Evolutionary conservation across 2,888 invertebrate species (phyloP), one percentile per base, ranked within the genome.

Genomic region (Erannis defoliaria): DNA sequence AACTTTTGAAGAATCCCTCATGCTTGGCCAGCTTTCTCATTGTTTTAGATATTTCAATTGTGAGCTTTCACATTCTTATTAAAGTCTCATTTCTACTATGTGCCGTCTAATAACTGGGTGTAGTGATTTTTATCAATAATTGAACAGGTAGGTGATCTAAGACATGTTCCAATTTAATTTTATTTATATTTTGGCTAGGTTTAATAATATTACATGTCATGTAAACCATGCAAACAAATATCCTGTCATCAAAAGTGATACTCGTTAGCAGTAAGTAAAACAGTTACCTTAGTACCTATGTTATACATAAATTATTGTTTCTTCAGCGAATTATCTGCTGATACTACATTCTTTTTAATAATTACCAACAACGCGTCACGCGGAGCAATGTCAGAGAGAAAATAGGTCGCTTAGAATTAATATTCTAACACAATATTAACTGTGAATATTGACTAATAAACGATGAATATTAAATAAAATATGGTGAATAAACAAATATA

Each of bases 331-430:
- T 63, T 60, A 68, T 61, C 50, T 71, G 71, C 68, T 67, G 71
- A 71, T 63, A 61, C 49, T 51, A 73, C 65, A 68, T 64, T 72
- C 66, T 62, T 70, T 61, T 58, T 56, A 68, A 70, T 62, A 66
- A 71, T 78, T 75, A 76, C 74, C 77, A 83, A 80, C 82, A 89
- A 88, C 89, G 89, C 90, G 88, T 89, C 88, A 90, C 88, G 86
- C 86, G 86, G 84, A 85, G 82, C 86, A 83, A 87, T 89, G 90
- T 90, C 90, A 88, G 81, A 77, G 73, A 80, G 81, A 82, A 87
- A 84, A 87, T 89, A 90, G 89, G 90, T 90, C 90, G 89, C 51
- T 58, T 58, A 59, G 54, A 56, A 42, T 42, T 46, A 16, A 23
- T 49, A 62, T 48, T 64, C 14, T 37, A 59, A 56, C 49, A 51